Evolutionary conservation across 2,888 invertebrate species (phyloP), one percentile per base, ranked within the genome.

Genomic region (Synergus laeviventris): DNA sequence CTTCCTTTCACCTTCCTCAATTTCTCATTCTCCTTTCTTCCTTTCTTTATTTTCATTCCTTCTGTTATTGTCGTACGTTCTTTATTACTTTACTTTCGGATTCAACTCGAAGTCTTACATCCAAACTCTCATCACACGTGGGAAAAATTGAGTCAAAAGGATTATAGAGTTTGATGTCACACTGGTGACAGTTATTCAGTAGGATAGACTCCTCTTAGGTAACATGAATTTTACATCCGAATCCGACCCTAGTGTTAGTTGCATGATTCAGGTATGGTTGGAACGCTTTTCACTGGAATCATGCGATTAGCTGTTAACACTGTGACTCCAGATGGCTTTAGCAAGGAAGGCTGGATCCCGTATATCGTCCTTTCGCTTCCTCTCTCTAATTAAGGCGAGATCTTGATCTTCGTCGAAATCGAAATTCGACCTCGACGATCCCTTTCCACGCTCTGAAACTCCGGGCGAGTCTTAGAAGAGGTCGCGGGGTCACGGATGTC

Each of bases 401-500:
- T 70, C 70, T 70, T 70, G 70, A 70, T 70, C 70, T 70, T 70
- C 70, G 70, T 70, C 70, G 70, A 70, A 49, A 49, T 70, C 70
- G 70, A 70, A 70, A 49, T 70, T 70, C 70, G 70, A 70, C 49
- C 49, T 70, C 70, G 70, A 49, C 70, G 49, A 70, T 70, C 70
- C 70, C 49, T 70, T 70, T 70, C 49, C 70, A 70, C 70, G 45
- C 66, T 66, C 42, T 8, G 70, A 49, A n/a, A 49, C 31, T 49
- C 45, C 45, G 36, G 70, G 70, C 49, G 70, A 70, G 70, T 66
- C 66, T 66, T 66, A 49, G 49, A 64, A 70, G 14, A 76, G 86
- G 85, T 87, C 86, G 81, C 74, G 78, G 82, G 87, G 86, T 87
- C 86, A 85, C 16, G 81, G 79, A 83, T 83, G 84, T 87, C 87